Evolutionary conservation across 2,113 vertebrate genomes (phyloP).

Genomic region (Crotalus tigris): DNA sequence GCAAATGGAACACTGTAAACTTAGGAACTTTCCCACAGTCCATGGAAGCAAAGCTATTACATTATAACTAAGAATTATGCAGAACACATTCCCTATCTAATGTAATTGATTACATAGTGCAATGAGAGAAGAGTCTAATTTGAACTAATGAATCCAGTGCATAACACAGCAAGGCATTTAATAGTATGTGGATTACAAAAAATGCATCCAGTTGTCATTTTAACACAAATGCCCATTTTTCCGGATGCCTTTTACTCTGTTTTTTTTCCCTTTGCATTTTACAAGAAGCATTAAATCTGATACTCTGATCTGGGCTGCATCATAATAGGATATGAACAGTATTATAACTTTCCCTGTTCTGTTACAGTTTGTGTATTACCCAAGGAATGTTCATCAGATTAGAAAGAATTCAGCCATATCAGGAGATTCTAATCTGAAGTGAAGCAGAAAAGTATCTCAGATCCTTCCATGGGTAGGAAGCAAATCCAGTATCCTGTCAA

Average conservation of each 20-base stretch:
- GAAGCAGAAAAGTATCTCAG: constrained; percentile 30
- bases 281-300: constrained; percentile 35
- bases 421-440: constrained; percentile 55
- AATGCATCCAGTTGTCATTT: constrained; percentile 57
- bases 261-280: constrained; percentile 18
- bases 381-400: constrained; percentile 59
- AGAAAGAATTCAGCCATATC: constrained; percentile 41
- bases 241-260: not conserved
- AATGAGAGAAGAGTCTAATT: constrained; percentile 54
- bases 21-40: accelerated
- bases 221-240: constrained; percentile 27
- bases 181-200: constrained; percentile 38
- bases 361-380: constrained; percentile 37
- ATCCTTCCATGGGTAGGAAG: not conserved
- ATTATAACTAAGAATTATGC: constrained; percentile 62
- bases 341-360: constrained; percentile 21
- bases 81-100: constrained; percentile 47
- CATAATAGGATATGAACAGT: constrained; percentile 6
- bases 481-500: not conserved
- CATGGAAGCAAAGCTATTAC: not conserved
- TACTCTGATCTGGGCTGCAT: constrained; percentile 32
- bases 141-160: constrained; percentile 55
- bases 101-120: constrained; percentile 59
- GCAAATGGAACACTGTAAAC: not conserved
- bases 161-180: constrained; percentile 46